Percentiles rank a stretch among this genome's conserved stretches.
Evolutionary conservation across 2,888 invertebrate species (phyloP).

Genomic region (Cephus spinipes): DNA sequence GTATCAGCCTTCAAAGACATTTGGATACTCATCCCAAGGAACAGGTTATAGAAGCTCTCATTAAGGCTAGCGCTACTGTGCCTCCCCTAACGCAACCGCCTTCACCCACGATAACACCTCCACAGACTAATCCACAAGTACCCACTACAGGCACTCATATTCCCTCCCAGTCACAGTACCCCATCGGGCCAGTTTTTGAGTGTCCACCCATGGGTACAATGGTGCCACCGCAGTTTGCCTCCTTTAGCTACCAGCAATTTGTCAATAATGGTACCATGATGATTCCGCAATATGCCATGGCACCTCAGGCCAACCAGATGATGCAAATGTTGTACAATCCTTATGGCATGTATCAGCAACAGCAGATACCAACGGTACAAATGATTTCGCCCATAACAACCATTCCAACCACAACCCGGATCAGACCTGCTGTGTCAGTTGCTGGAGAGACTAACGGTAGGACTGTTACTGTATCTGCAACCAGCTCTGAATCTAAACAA

Average conservation of each 20-base stretch:
- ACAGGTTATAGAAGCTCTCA: conserved; percentile 85
- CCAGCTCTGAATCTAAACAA: conserved; percentile 29
- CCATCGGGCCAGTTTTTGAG: conserved; percentile 61
- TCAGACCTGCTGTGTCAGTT: conserved; percentile 41
- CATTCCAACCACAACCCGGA: conserved; percentile 51
- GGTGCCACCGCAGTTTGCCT: conserved; percentile 62
- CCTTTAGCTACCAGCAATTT: conserved; percentile 72
- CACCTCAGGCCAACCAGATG: conserved; percentile 69
- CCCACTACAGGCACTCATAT: conserved; percentile 37
- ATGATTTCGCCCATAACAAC: conserved; percentile 68
- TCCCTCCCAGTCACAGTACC: conserved; percentile 55
- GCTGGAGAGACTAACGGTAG: conserved; percentile 11
- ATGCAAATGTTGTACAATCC: conserved; percentile 68
- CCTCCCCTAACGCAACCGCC: conserved; percentile 51
- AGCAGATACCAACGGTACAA: conserved; percentile 67
- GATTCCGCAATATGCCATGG: conserved; percentile 70
- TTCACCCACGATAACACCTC: conserved; percentile 61
- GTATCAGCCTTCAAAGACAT: conserved; percentile 84
- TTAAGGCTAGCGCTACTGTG: conserved; percentile 65
- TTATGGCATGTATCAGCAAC: conserved; percentile 70
- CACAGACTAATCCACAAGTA: conserved; percentile 20
- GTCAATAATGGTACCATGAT: conserved; percentile 70
- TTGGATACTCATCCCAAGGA: conserved; percentile 90
- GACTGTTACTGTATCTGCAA: conserved; percentile 33
- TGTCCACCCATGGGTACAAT: conserved; percentile 61